Conservation (phyloP, 2,113 vertebrate genomes). For the Machaerirhynchus nigripectus region DNA sequence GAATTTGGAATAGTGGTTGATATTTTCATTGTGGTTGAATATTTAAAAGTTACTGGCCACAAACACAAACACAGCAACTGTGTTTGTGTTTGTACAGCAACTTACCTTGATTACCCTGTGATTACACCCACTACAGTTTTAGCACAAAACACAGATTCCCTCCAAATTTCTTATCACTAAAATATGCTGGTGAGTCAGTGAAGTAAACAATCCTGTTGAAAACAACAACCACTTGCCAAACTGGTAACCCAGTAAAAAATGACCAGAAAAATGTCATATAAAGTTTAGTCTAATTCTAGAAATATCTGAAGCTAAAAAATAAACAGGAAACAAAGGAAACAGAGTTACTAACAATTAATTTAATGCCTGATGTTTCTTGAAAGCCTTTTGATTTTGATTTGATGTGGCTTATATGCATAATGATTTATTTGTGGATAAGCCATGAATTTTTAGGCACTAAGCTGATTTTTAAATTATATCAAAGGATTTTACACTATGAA, state of each 20-base stretch:
- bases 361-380: background rate
- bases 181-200: background rate
- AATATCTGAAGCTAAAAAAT: background rate
- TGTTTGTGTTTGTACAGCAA: background rate
- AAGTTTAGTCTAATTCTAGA: background rate
- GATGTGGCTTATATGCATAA: background rate
- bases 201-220: background rate
- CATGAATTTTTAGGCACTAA: rapidly evolving
- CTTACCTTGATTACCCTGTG: background rate
- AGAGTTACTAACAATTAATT: background rate
- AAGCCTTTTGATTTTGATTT: background rate
- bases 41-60: background rate
- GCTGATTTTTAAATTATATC: background rate
- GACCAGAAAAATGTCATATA: background rate
- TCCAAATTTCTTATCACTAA: background rate
- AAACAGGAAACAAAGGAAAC: background rate
- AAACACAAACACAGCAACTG: background rate
- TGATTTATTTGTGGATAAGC: background rate
- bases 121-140: background rate
- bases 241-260: background rate
- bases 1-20: background rate
- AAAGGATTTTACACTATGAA: background rate
- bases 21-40: background rate
- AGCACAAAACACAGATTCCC: background rate
- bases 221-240: background rate